Percentiles rank a stretch among this genome's conserved stretches.
Conservation (phyloP, 2,888 invertebrate species). For the Lepidonotus clava region DNA sequence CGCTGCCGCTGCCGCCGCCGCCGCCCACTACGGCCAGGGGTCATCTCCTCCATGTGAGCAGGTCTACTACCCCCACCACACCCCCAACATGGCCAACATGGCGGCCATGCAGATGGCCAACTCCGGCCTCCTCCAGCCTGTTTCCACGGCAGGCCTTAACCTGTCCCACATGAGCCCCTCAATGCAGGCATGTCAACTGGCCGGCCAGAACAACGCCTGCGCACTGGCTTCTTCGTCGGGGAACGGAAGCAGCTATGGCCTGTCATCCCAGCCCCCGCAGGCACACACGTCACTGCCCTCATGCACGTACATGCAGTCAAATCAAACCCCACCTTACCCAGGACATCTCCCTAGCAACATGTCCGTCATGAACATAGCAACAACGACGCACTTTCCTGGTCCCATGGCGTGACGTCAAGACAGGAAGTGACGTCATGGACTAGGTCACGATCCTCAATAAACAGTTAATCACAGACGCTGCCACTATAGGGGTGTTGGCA, state of each 20-base stretch:
- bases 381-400: conserved; percentile 69
- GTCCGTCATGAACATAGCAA: conserved; percentile 77
- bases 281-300: conserved; percentile 71
- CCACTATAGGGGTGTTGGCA: too few relatives aligned
- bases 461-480: not conserved
- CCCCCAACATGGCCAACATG: conserved; percentile 52
- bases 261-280: not conserved
- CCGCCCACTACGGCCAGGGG: conserved; percentile 30
- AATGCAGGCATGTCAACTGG: conserved; percentile 52
- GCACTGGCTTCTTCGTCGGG: conserved; percentile 36
- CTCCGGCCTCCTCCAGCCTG: conserved; percentile 44
- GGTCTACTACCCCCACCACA: conserved; percentile 57
- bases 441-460: not conserved
- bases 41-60: conserved; percentile 52
- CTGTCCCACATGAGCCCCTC: conserved; percentile 9
- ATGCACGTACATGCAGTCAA: conserved; percentile 77
- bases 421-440: not conserved
- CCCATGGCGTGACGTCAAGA: conserved; percentile 70
- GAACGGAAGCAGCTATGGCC: conserved; percentile 23
- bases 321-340: conserved; percentile 70
- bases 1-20: conserved; percentile 24
- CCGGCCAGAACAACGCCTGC: conserved; percentile 55
- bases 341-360: conserved; percentile 72
- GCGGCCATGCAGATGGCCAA: conserved; percentile 57
- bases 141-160: not conserved